Conservation (phyloP, 2,888 invertebrate genomes). For the Alloscopus bannaensis region DNA sequence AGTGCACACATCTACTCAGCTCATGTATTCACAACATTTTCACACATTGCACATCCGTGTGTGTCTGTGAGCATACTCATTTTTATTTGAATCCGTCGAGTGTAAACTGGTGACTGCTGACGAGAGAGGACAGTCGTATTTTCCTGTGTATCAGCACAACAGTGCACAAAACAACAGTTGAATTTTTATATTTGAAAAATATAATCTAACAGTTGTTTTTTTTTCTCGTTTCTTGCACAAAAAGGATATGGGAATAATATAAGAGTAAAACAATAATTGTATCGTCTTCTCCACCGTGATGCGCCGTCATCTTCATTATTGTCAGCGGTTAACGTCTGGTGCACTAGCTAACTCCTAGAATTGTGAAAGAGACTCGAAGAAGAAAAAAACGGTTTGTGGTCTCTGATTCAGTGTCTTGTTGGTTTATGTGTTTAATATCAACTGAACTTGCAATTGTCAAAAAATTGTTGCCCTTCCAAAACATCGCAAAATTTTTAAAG, state of each 20-base stretch:
- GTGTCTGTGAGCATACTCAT: no score
- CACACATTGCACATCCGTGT: no score
- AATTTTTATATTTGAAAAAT: neutral
- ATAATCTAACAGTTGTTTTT: conserved; percentile 30
- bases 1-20: no score
- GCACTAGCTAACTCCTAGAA: no score
- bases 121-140: no score
- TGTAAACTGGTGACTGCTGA: conserved; percentile 37
- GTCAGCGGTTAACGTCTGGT: conserved; percentile 32
- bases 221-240: neutral
- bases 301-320: neutral
- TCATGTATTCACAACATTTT: no score
- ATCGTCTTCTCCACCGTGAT: conserved; percentile 2
- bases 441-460: no score
- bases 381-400: conserved; percentile 42
- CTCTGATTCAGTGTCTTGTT: conserved; percentile 36
- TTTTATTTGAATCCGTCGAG: no score
- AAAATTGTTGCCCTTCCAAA: no score
- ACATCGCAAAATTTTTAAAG: no score
- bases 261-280: conserved; percentile 6
- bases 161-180: conserved; percentile 25
- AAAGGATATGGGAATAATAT: conserved; percentile 40
- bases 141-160: neutral
- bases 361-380: conserved; percentile 17
- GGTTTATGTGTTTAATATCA: no score